Base-by-base conservation (phyloP, 2,113 vertebrate genomes). In the Poecilia latipinna region DNA sequence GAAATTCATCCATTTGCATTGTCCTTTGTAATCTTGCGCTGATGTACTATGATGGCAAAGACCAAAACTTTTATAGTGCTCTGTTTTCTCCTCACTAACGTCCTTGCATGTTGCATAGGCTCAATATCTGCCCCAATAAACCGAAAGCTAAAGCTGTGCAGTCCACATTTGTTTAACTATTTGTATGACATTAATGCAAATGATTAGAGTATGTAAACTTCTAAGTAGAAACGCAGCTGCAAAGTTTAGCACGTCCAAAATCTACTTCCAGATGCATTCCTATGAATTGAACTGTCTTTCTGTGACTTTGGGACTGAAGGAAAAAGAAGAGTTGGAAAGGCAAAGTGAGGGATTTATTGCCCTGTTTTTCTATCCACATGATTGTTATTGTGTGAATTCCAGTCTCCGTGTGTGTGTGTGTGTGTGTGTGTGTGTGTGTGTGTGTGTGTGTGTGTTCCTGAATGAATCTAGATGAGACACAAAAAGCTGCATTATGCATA, bases 401-500 rank as follows among this genome's bases (percentile, higher is more conserved):
- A 69, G 1, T 65, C 11, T 65, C 31, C 11, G 63, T 10, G 66
- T 80, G 44, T 83, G 72, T 79, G 85, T 24, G 62, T 33, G 62
- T 33, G 62, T 3, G 66, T 80, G 54, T 80, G 70, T 79, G 85
- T 76, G 65, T 82, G 80, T 71, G 61, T 64, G 78, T 77, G 74
- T 74, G 78, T 82, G 87, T 83, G 86, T 87, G 72, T 79, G 81
- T 83, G 90, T 86, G 87, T 88, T 70, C 89, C 63, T 90, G 88
- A 90, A 91, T 90, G 90, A 92, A 92, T 92, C 90, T 90, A 93
- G 92, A 94, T 92, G 90, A 93, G 90, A 89, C 90, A 89, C 85
- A 92, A 92, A 92, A 89, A 86, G 84, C 91, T 93, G 93, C 91
- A 95, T 95, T 93, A 95, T 95, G 92, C 94, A 94, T 91, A 90